Evolutionary conservation across 2,888 invertebrate species (phyloP), one percentile per base, ranked within the genome.

Genomic region (Aphodius sticticus): DNA sequence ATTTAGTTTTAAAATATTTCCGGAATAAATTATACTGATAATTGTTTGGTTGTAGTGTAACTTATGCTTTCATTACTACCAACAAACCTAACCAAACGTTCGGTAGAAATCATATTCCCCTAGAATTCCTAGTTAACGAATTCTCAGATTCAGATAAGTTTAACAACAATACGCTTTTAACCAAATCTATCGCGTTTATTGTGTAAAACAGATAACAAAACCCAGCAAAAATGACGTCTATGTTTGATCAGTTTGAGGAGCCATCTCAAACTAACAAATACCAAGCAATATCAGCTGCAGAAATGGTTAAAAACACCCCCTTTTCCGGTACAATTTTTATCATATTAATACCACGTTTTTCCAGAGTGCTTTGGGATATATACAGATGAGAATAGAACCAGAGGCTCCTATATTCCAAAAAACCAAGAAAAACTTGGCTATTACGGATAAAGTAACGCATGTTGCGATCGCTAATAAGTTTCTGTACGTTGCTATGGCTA

Each of bases 371-470:
- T 87, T 91, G 80, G 91, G 92, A 16, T 92, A 91, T 83, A 91
- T 92, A 70, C 91, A 92, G 84, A 91, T 92, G 90, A 91, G 90
- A 80, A 86, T 93, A 16, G 93, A 94, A 85, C 94, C 95, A 84
- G 96, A 96, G 83, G 91, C 93, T 16, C 96, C 97, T 7, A 97
- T 98, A 88, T 97, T 98, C 88, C 94, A 93, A 53, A 97, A 96
- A 88, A 94, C 95, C 83, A 95, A 94, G 88, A 95, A 96, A 89
- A 94, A 94, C 84, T 93, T 96, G 83, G 93, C 93, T 81, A 95
- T 97, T 0, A 92, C 95, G 0, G 94, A 95, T 84, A 92, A 93
- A 81, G 94, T 98, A 82, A 93, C 94, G 3, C 95, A 97, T 87
- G 91, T 97, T 79, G 93, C 93, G 2, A 96, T 96, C 6, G 93